Evolutionary conservation across 2,797 vertebrate species (phyloP), one percentile per base, ranked within the genome.

Genomic region (Danio aesculapii): DNA sequence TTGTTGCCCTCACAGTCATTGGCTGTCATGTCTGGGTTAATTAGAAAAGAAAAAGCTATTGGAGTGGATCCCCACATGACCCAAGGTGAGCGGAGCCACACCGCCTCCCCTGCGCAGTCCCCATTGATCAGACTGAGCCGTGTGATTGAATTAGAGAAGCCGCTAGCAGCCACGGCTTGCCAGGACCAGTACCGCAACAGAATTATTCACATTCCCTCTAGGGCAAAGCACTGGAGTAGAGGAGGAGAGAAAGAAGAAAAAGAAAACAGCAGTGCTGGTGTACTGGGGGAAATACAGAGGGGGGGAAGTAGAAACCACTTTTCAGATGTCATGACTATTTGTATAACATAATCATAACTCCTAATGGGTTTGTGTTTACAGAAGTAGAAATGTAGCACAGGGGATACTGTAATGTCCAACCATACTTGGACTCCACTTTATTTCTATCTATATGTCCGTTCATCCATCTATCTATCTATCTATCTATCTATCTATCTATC

Each of bases 131-230:
- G 72, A 49, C 46, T 8, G 58, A 73, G 68, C 39, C 9, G 21
- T 68, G 62, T 82, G 83, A 88, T 88, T 85, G 84, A 83, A 84
- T 78, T 53, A 75, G 69, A 67, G 77, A 13, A 12, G 59, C 67
- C 41, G 43, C 58, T 49, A 44, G 73, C 63, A 62, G 30, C 58
- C 55, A 21, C 21, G 7, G 52, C 84, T 41, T 75, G 78, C 43
- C 78, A 81, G 57, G 70, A 64, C 59, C 21, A 39, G 63, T 46
- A 68, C 59, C 69, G 76, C 59, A 53, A 64, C 44, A 79, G 81
- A 80, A 84, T 90, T 84, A 89, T 88, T 90, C 83, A 88, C 83
- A 81, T 46, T 61, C 41, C 61, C 81, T 81, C 55, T 69, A 53
- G 82, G 82, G 68, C 77, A 78, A 67, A 52, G 13, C 66, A 8